Percentiles rank a stretch among this genome's conserved stretches.
phyloP scores from a whole-genome alignment of 2,888 invertebrate genomes.

The Prosopocoilus inquinatus region DNA sequence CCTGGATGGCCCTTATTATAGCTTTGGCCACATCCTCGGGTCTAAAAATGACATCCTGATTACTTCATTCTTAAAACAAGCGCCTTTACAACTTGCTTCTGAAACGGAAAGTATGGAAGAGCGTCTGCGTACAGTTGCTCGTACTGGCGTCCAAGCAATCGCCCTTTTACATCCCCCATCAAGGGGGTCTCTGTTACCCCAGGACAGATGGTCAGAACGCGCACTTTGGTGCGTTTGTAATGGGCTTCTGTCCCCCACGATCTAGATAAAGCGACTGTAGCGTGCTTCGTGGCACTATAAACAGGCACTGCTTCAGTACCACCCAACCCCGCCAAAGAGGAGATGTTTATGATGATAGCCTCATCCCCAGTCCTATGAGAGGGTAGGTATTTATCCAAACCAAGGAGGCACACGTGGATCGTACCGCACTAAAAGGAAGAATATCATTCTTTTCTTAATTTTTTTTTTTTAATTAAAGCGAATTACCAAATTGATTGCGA shows the following conservation, averaged over 20 bases:
- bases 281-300: constrained; percentile 11
- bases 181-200: constrained; percentile 7
- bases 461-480: no score
- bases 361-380: constrained; percentile 9
- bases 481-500: constrained; percentile 14
- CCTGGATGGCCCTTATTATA: background rate
- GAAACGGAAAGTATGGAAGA: no score
- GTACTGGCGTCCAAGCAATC: no score
- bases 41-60: background rate
- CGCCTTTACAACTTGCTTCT: no score
- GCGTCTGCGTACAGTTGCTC: no score
- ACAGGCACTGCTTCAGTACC: constrained; percentile 3
- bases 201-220: constrained; percentile 12
- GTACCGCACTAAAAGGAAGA: constrained; percentile 7
- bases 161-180: no score
- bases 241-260: constrained; percentile 2
- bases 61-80: no score
- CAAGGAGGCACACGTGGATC: constrained; percentile 11
- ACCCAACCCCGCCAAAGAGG: constrained; percentile 10
- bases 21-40: background rate
- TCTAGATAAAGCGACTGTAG: constrained; percentile 5
- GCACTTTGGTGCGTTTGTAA: constrained; percentile 7
- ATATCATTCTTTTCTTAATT: no score
- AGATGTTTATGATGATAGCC: constrained; percentile 13
- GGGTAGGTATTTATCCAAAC: constrained; percentile 10